These are phyloP conservation scores for Xenopus borealis DNA, from an alignment of 2,113 vertebrate species.

Conservation along the genomic window DNA sequence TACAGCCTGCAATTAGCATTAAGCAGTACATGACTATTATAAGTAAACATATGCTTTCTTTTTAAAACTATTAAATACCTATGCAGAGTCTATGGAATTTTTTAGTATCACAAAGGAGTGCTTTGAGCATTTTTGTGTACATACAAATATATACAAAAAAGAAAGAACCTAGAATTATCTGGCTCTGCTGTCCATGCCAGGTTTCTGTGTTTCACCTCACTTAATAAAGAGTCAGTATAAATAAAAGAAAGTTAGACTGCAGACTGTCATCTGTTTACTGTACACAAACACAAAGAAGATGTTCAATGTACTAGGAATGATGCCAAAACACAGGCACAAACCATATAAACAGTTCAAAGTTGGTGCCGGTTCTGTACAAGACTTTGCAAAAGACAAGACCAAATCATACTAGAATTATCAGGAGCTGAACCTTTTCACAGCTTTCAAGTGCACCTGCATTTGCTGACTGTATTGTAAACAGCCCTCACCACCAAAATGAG, in stretches of 20 bases:
- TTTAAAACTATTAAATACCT: no score
- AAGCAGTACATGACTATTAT: no score
- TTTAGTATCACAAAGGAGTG: neutral
- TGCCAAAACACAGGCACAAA: slow-evolving; percentile 32
- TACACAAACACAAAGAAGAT: slow-evolving; percentile 15
- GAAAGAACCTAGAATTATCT: neutral
- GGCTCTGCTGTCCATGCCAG: neutral
- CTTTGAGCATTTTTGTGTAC: neutral
- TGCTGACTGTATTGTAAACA: slow-evolving; percentile 8
- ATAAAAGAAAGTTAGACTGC: slow-evolving; percentile 15
- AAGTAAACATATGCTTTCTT: no score
- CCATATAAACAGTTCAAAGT: neutral
- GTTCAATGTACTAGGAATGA: rapidly evolving
- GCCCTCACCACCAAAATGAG: no score
- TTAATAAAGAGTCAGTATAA: slow-evolving; percentile 1
- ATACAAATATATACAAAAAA: neutral
- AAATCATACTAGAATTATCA: slow-evolving; percentile 4
- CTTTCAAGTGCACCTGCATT: neutral
- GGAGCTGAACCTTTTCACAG: neutral
- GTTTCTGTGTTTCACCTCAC: neutral
- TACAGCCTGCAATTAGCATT: no score
- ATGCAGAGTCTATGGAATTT: no score
- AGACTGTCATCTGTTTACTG: neutral
- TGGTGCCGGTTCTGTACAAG: neutral
- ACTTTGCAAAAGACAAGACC: slow-evolving; percentile 7